Evolutionary conservation across 2,113 vertebrate genomes (phyloP).

Genomic region (Chloropsis cyanopogon): DNA sequence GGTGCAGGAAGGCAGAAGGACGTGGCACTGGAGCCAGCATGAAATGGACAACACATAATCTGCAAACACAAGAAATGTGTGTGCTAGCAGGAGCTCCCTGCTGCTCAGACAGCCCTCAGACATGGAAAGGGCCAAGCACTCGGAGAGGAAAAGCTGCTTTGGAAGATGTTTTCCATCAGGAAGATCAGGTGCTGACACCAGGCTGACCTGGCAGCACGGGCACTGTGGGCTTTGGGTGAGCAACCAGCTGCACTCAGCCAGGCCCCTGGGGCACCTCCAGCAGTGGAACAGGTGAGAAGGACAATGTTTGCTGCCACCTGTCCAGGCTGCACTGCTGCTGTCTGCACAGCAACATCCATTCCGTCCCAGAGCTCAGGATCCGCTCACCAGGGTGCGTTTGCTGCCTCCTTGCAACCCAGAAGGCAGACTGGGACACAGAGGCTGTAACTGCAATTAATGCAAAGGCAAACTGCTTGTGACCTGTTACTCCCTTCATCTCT

Average conservation of each 20-base stretch:
- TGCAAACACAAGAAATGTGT: background rate
- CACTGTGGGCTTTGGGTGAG: background rate
- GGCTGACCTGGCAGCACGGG: background rate
- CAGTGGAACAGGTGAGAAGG: background rate
- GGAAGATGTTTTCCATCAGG: background rate
- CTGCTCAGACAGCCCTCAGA: background rate
- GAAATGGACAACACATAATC: accelerated
- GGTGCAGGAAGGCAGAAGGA: background rate
- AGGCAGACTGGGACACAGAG: background rate
- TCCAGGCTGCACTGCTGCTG: background rate
- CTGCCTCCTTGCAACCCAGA: background rate
- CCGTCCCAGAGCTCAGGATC: background rate
- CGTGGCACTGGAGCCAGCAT: background rate
- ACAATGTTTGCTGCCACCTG: background rate
- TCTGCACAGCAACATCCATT: background rate
- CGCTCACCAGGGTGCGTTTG: background rate
- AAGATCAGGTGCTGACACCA: background rate
- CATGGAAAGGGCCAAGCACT: background rate
- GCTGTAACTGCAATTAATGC: background rate
- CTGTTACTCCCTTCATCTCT: background rate
- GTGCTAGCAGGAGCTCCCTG: background rate
- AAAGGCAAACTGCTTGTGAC: background rate
- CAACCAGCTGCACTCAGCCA: background rate
- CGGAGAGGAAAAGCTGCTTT: background rate
- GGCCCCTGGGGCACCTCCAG: background rate